Evolutionary conservation across 2,888 invertebrate genomes (phyloP), one percentile per base, ranked within the genome.

Genomic region (Sclerodermus sp.): DNA sequence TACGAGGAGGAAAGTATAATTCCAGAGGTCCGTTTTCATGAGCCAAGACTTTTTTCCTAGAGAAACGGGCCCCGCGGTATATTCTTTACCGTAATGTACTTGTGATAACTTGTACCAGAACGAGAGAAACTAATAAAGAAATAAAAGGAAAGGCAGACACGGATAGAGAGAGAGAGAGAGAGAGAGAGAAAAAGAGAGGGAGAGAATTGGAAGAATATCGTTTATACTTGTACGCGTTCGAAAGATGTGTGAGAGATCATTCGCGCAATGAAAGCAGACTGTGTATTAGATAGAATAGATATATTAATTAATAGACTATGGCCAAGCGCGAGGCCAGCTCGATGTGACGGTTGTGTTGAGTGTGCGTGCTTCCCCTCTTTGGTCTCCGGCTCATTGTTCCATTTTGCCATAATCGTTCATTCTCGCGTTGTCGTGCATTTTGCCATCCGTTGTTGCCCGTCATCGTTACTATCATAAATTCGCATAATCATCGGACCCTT

Each of bases 331-430:
- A 68, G 71, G 70, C 74, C 73, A 66, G 71, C 70, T 76, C 71
- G 70, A 74, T 76, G 71, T 77, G 73, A 77, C 71, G 76, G 74
- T 76, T 75, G 72, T 76, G 76, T 74, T 73, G 76, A 76, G 71
- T 74, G 73, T 75, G 72, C 70, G 70, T 75, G 73, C 73, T 73
- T 74, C 73, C 71, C 70, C 58, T 59, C 62, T 49, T 60, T 60
- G 57, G 57, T 60, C 59, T 59, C 60, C 57, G 52, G 52, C 47
- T 57, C 62, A 62, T 61, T 38, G 57, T 61, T 61, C 60, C 61
- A 58, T 59, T 60, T 63, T 58, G 57, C 60, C 66, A 67, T 63
- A 56, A 67, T 63, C 66, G 52, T 62, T 60, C 58, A 53, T 62
- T 58, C 43, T 54, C 58, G 49, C 53, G 53, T 60, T 42, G 57